Conservation (phyloP, 2,113 vertebrate genomes). For the Albula glossodonta region DNA sequence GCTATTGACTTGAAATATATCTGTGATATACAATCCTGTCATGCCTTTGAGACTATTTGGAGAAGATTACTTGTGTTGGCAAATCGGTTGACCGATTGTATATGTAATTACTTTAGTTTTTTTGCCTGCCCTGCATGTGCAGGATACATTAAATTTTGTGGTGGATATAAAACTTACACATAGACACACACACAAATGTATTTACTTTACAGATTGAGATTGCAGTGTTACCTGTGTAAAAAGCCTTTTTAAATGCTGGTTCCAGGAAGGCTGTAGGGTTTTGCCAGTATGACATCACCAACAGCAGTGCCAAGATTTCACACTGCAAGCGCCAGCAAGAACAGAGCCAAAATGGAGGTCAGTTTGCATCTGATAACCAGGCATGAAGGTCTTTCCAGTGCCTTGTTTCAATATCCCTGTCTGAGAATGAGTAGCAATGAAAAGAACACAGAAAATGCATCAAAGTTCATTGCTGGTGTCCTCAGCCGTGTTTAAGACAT, state of each 20-base stretch:
- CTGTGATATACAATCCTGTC: not conserved
- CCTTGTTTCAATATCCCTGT: not conserved
- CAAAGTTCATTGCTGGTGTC: no score
- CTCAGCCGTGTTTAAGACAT: no score
- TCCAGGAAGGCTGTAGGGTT: not conserved
- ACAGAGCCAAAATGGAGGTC: not conserved
- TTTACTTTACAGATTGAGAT: not conserved
- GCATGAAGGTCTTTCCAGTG: not conserved
- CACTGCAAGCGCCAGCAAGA: not conserved
- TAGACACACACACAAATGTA: not conserved
- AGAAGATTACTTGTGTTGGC: slow-evolving; percentile 30
- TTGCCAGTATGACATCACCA: not conserved
- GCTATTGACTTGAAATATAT: slow-evolving; percentile 13
- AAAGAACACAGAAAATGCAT: no score
- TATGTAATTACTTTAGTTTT: slow-evolving; percentile 39
- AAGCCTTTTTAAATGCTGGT: not conserved
- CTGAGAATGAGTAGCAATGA: not conserved
- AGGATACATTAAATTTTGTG: not conserved
- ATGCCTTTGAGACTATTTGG: slow-evolving; percentile 4
- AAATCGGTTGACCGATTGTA: slow-evolving; percentile 16
- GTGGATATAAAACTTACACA: slow-evolving; percentile 12
- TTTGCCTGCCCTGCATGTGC: slow-evolving; percentile 12
- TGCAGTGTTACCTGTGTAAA: no score
- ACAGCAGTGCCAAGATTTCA: not conserved
- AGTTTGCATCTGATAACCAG: not conserved